Evolutionary conservation across 2,888 invertebrate genomes (phyloP), one percentile per base, ranked within the genome.

Genomic region (Mesorhabditis belari): DNA sequence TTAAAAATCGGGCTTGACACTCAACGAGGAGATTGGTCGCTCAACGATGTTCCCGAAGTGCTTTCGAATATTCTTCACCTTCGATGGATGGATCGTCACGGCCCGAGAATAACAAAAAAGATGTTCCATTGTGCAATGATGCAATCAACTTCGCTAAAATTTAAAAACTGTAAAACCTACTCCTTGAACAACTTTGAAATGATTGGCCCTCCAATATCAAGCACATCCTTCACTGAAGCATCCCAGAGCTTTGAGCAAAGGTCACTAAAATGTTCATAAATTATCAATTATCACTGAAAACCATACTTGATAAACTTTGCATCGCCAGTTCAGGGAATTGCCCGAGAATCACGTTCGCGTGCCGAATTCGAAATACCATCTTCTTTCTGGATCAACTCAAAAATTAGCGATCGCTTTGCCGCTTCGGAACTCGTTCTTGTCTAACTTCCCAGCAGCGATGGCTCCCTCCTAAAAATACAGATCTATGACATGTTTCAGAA

Each of bases 361-460:
- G 90, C 88, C 24, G 89, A 86, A 75, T 88, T 87, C 0, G 88
- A 87, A 12, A 90, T 87, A 61, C 88, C 89, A 79, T 89, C 88
- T 82, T 91, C 90, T 69, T 87, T 85, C 73, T 89, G 88, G 64
- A 92, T 89, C 57, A 90, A 87, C 79, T 91, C 89, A 82, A 89
- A 93, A 66, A 92, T 87, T n/a, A 90, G 85, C 19, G 91, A 90
- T 79, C 90, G 89, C 77, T 88, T 88, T 0, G 91, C 91, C 0
- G 91, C 89, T 73, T 89, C 89, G 74, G n/a, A 91, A 86, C 62
- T 91, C 84, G 50, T 88, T 87, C 9, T 85, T 84, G 63, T 90
- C 89, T 86, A 91, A 89, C 58, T 86, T 51, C 21, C 65, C 84
- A 2, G 81, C 79, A 28, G 85, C 84, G 0, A 86, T 86, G 3